phyloP scores from a whole-genome alignment of 2,888 invertebrate species.

The Pterostichus madidus region DNA sequence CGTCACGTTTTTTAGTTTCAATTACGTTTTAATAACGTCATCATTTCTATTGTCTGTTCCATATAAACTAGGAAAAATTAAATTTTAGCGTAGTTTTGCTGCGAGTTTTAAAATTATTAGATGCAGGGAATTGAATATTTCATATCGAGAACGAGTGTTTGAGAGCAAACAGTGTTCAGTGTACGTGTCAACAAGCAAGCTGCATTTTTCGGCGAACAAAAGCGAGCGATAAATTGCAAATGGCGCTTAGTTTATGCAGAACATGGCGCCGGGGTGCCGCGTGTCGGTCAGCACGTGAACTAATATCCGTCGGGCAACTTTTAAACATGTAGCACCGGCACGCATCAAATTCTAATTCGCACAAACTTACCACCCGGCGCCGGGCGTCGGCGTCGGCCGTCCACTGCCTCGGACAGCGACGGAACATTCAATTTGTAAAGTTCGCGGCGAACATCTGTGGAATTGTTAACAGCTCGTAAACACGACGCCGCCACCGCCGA shows the following conservation, averaged over 20 bases:
- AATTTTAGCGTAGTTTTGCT: not conserved
- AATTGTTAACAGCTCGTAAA: slow-evolving; percentile 66
- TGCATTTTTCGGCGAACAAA: slow-evolving; percentile 31
- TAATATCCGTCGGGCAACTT: slow-evolving; percentile 58
- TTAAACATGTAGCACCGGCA: slow-evolving; percentile 61
- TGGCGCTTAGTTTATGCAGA: slow-evolving; percentile 61
- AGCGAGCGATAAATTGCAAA: slow-evolving; percentile 58
- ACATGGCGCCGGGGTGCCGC: slow-evolving; percentile 21
- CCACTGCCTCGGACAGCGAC: slow-evolving; percentile 32
- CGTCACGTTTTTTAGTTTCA: slow-evolving; percentile 8
- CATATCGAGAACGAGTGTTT: not conserved
- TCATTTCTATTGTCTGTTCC: too few species aligned
- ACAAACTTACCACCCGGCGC: slow-evolving; percentile 33
- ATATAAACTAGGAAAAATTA: not conserved
- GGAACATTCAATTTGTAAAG: slow-evolving; percentile 65
- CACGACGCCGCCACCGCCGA: slow-evolving; percentile 24
- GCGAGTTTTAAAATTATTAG: slow-evolving; percentile 5
- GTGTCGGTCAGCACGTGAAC: slow-evolving; percentile 17
- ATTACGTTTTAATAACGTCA: slow-evolving; percentile 21
- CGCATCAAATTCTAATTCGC: slow-evolving; percentile 65
- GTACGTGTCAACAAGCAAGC: slow-evolving; percentile 21
- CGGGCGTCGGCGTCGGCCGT: not conserved
- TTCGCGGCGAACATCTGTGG: slow-evolving; percentile 61
- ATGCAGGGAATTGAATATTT: not conserved
- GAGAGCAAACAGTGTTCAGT: not conserved